These are phyloP conservation scores for Plectropomus leopardus DNA, from an alignment of 2,113 vertebrate species.

Conservation along the genomic window DNA sequence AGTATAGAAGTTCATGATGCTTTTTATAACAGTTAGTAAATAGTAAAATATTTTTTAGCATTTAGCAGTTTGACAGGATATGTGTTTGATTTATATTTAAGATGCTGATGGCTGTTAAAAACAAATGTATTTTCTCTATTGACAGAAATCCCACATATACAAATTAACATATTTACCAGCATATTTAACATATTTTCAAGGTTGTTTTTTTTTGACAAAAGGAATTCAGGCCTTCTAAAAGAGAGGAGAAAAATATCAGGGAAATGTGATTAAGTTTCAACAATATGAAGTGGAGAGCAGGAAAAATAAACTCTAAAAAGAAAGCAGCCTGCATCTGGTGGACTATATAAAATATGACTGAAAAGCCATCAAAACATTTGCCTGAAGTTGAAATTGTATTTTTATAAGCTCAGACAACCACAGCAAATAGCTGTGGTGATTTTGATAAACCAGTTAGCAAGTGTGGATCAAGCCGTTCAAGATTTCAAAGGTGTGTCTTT, in stretches of 20 bases:
- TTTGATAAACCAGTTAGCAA: slow-evolving; percentile 84
- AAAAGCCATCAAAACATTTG: slow-evolving; percentile 76
- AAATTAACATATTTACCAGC: not conserved
- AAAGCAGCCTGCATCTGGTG: slow-evolving; percentile 56
- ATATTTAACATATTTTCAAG: slow-evolving; percentile 6
- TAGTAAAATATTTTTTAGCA: not conserved
- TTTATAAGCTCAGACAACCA: slow-evolving; percentile 80
- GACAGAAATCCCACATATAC: not conserved
- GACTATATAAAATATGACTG: slow-evolving; percentile 58
- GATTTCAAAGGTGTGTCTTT: slow-evolving; percentile 82
- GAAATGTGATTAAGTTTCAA: slow-evolving; percentile 60
- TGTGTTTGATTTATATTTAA: not conserved
- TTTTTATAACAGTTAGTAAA: slow-evolving; percentile 35
- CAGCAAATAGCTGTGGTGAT: slow-evolving; percentile 79
- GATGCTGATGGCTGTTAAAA: not conserved
- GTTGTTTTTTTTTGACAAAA: slow-evolving; percentile 32
- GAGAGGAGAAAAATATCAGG: slow-evolving; percentile 7
- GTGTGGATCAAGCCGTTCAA: slow-evolving; percentile 75
- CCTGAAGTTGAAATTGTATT: slow-evolving; percentile 79
- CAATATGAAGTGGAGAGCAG: slow-evolving; percentile 49
- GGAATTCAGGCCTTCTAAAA: slow-evolving; percentile 18
- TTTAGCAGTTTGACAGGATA: not conserved
- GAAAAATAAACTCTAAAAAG: slow-evolving; percentile 58
- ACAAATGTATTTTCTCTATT: not conserved
- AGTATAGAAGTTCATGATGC: slow-evolving; percentile 21